phyloP scores from a whole-genome alignment of 2,888 invertebrate species.

The Sinodicranocentrus sp. region DNA sequence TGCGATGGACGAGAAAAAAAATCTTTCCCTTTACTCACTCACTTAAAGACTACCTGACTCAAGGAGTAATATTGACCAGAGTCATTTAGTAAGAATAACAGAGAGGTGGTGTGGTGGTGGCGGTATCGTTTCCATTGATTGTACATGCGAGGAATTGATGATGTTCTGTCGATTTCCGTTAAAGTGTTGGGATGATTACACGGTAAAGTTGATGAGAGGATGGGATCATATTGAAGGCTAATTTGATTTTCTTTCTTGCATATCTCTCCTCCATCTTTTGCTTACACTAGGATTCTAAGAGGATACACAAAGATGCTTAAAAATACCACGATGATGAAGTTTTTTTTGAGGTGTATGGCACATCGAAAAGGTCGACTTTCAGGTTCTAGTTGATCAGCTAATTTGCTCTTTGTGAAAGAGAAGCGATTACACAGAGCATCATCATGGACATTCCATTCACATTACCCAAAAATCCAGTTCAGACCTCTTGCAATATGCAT shows the following conservation, averaged over 20 bases:
- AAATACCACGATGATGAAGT: slow-evolving; percentile 21
- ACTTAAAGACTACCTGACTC: slow-evolving; percentile 30
- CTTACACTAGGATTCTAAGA: not conserved
- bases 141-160: slow-evolving; percentile 5
- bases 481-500: slow-evolving; percentile 42
- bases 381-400: slow-evolving; percentile 61
- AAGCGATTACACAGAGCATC: slow-evolving; percentile 37
- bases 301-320: not conserved
- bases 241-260: slow-evolving; percentile 74
- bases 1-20: slow-evolving; percentile 37
- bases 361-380: slow-evolving; percentile 54
- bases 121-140: slow-evolving; percentile 52
- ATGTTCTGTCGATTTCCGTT: slow-evolving; percentile 72
- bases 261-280: slow-evolving; percentile 31
- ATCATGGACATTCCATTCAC: slow-evolving; percentile 52
- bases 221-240: slow-evolving; percentile 74
- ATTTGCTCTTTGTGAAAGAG: slow-evolving; percentile 54
- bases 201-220: slow-evolving; percentile 74
- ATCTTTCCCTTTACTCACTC: slow-evolving; percentile 28
- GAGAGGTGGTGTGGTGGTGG: slow-evolving; percentile 18
- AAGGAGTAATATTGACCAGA: slow-evolving; percentile 55
- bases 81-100: slow-evolving; percentile 51
- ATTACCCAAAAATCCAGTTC: slow-evolving; percentile 61
- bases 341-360: slow-evolving; percentile 53
- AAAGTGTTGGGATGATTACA: slow-evolving; percentile 76